A percentile compares a stretch with the other conserved stretches of the same genome.
Conservation (phyloP, 2,888 invertebrate species). For the Drosophila subquinaria region DNA sequence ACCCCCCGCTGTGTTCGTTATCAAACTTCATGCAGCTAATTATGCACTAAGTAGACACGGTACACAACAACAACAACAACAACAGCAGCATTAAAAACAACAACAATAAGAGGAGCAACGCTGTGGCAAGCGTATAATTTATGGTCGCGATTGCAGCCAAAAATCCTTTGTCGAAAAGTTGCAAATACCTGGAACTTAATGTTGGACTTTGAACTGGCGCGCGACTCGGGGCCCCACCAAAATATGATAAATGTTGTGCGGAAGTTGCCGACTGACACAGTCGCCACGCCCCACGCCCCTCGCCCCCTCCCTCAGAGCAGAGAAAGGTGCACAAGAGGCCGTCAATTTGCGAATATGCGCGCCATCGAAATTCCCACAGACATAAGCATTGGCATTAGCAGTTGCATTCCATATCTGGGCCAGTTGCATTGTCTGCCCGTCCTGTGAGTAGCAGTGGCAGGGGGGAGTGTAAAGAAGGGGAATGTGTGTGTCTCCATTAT, state of each 20-base stretch:
- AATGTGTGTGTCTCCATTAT: slow-evolving; percentile 17
- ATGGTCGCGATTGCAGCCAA: slow-evolving; percentile 80
- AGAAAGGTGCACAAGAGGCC: slow-evolving; percentile 43
- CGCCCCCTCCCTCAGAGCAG: neutral
- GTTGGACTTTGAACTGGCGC: slow-evolving; percentile 77
- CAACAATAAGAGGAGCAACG: slow-evolving; percentile 14
- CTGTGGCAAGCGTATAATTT: slow-evolving; percentile 61
- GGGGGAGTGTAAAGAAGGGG: neutral
- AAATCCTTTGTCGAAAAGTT: slow-evolving; percentile 81
- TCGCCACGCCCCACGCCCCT: neutral
- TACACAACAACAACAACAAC: slow-evolving; percentile 28
- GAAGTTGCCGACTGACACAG: slow-evolving; percentile 59
- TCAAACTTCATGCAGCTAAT: slow-evolving; percentile 78
- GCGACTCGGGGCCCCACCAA: slow-evolving; percentile 44
- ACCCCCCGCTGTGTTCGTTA: slow-evolving; percentile 22
- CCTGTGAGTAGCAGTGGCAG: neutral
- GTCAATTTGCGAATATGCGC: slow-evolving; percentile 74
- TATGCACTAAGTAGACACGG: slow-evolving; percentile 79
- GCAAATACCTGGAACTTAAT: slow-evolving; percentile 81
- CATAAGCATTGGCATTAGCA: slow-evolving; percentile 47
- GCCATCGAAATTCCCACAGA: slow-evolving; percentile 60
- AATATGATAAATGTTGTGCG: slow-evolving; percentile 80
- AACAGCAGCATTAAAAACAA: slow-evolving; percentile 28
- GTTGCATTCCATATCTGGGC: slow-evolving; percentile 38
- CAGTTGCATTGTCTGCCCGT: slow-evolving; percentile 42